Evolutionary conservation across 2,888 invertebrate genomes (phyloP), one percentile per base, ranked within the genome.

Genomic region (Chloromyia formosa): DNA sequence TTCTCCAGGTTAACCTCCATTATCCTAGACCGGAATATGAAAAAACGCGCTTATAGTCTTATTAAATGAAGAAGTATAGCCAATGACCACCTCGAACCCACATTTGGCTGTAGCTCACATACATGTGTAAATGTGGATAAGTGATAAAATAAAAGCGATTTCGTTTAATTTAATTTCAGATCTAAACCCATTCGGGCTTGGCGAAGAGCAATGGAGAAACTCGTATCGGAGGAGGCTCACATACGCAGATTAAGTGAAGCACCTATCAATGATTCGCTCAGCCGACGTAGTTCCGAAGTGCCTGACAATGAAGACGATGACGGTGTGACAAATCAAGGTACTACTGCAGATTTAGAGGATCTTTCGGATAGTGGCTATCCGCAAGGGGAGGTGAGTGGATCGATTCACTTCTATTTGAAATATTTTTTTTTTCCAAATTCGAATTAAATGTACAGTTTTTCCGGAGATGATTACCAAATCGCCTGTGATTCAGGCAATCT

Each of bases 341-440:
- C 78, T 40, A 78, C 78, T 71, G 78, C 78, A 61, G 80, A 80
- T 66, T 73, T 78, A n/a, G 77, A 76, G 27, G 76, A 76, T 73
- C 68, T 78, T 72, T 77, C 77, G 27, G 78, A 78, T 78, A 78
- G 77, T 76, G 77, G 78, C 71, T 78, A 77, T 74, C 76, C 78
- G 54, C 77, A 76, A 54, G 74, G 75, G 74, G 82, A 83, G 82
- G 84, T 84, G 82, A 16, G 62, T 72, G 20, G 35, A 49, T 35
- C 7, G 27, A n/a, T n/a, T n/a, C n/a, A n/a, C n/a, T n/a, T n/a
- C n/a, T n/a, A n/a, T n/a, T 14, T 20, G 23, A 10, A 23, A 5
- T 27, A 64, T 10, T 23, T 10, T 10, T 14, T 27, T 10, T 23
- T 7, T 64, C 10, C 9, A 10, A 45, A 45, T n/a, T n/a, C n/a